phyloP scores from a whole-genome alignment of 2,113 vertebrate genomes.

The Ciconia maguari region DNA sequence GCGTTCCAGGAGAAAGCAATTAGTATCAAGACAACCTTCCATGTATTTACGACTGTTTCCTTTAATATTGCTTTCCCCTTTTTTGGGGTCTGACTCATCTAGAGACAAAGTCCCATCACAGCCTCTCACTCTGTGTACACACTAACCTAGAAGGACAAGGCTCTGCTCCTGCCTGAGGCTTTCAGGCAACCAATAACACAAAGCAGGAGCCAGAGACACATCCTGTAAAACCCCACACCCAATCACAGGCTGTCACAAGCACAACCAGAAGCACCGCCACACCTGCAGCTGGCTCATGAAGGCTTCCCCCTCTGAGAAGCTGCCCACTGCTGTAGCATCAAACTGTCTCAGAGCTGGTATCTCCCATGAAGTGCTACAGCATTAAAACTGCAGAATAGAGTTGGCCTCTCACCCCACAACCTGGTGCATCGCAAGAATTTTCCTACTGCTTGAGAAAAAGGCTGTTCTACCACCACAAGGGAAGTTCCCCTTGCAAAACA shows the following conservation, averaged over 20 bases:
- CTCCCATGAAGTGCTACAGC: neutral
- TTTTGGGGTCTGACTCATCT: neutral
- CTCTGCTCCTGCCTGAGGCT: neutral
- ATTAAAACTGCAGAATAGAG: neutral
- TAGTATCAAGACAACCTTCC: neutral
- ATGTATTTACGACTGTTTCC: neutral
- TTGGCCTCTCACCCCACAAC: neutral
- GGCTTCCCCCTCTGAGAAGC: neutral
- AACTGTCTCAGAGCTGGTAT: neutral
- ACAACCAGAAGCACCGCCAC: neutral
- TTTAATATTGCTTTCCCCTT: neutral
- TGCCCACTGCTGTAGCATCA: neutral
- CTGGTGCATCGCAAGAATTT: accelerated
- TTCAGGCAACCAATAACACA: neutral
- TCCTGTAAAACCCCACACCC: neutral
- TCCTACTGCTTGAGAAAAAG: neutral
- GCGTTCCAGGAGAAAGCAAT: neutral
- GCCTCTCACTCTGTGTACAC: neutral
- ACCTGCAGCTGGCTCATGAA: neutral
- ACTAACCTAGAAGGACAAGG: neutral
- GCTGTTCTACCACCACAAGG: neutral
- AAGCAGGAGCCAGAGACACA: neutral
- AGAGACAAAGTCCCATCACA: neutral
- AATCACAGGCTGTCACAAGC: neutral
- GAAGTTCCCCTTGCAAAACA: neutral